phyloP scores from a whole-genome alignment of 30 jellyfish, hydroid and myxozoan genomes.

The Aurelia coerulea region DNA sequence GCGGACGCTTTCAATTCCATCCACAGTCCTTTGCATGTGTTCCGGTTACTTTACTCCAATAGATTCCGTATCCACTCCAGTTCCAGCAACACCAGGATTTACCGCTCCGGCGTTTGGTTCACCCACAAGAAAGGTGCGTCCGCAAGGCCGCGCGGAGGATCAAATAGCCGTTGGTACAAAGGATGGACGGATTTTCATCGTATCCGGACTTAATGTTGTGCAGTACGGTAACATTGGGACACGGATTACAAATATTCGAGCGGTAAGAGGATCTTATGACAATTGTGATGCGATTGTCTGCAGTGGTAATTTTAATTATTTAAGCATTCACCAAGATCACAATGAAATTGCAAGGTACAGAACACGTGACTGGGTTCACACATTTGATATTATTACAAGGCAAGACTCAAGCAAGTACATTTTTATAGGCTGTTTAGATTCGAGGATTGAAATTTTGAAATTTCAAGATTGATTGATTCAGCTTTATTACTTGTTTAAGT shows the following conservation, averaged over 20 bases:
- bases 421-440: slow-evolving; percentile 75
- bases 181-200: slow-evolving; percentile 75
- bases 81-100: slow-evolving; percentile 52
- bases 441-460: slow-evolving; percentile 32
- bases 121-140: slow-evolving; percentile 53
- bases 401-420: slow-evolving; percentile 53
- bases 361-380: slow-evolving; percentile 86
- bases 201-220: slow-evolving; percentile 48
- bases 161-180: slow-evolving; percentile 86
- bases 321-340: slow-evolving; percentile 68
- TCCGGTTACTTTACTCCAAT: slow-evolving; percentile 74
- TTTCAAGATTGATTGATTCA: neutral
- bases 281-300: slow-evolving; percentile 73
- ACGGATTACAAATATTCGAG: slow-evolving; percentile 57
- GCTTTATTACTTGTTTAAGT: too few relatives aligned
- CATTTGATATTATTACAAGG: slow-evolving; percentile 52
- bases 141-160: slow-evolving; percentile 61
- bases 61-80: slow-evolving; percentile 48
- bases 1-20: slow-evolving; percentile 62
- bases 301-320: slow-evolving; percentile 82
- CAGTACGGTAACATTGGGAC: slow-evolving; percentile 73
- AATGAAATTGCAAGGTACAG: slow-evolving; percentile 28
- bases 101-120: slow-evolving; percentile 28
- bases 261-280: slow-evolving; percentile 73
- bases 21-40: slow-evolving; percentile 83